Evolutionary conservation across 92 coral and sea anemone species (phyloP).

Genomic region (Umimayanthus kanabou): DNA sequence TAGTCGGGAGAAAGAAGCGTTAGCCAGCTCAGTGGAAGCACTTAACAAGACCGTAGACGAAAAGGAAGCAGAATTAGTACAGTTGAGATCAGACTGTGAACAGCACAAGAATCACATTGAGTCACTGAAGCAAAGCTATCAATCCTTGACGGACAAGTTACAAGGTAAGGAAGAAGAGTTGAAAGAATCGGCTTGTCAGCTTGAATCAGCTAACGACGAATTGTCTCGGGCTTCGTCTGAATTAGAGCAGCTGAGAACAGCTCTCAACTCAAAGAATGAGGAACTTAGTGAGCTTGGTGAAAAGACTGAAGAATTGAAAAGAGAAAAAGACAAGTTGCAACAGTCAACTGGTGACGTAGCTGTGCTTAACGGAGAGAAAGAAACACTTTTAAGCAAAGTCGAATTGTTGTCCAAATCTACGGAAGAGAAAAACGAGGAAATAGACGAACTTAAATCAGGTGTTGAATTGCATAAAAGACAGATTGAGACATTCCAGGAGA

Average conservation of each 20-base stretch:
- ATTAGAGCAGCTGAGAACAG: slow-evolving; percentile 29
- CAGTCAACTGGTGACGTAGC: slow-evolving; percentile 24
- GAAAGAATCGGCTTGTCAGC: slow-evolving; percentile 45
- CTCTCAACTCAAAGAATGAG: slow-evolving; percentile 41
- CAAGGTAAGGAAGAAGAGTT: slow-evolving; percentile 71
- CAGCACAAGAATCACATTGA: slow-evolving; percentile 52
- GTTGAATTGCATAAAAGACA: slow-evolving; percentile 54
- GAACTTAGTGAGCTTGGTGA: slow-evolving; percentile 53
- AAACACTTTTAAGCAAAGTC: slow-evolving; percentile 20
- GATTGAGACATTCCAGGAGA: slow-evolving; percentile 57
- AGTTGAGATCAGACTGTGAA: slow-evolving; percentile 52
- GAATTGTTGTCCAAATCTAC: slow-evolving; percentile 49
- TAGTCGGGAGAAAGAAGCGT: slow-evolving; percentile 15
- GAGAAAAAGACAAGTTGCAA: slow-evolving; percentile 42
- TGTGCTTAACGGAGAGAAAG: slow-evolving; percentile 27
- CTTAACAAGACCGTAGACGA: slow-evolving; percentile 16
- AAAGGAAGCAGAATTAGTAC: slow-evolving; percentile 27
- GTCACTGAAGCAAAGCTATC: slow-evolving; percentile 52
- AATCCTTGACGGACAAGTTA: slow-evolving; percentile 57
- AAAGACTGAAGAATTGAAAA: slow-evolving; percentile 35
- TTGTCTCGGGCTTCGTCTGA: slow-evolving; percentile 7
- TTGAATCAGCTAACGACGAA: slow-evolving; percentile 33
- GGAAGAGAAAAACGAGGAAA: slow-evolving; percentile 51
- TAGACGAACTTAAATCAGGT: slow-evolving; percentile 56
- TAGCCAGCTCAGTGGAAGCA: slow-evolving; percentile 20